Evolutionary conservation across 1,140 invertebrate species (phyloP).

Genomic region (Helicoverpa armigera): DNA sequence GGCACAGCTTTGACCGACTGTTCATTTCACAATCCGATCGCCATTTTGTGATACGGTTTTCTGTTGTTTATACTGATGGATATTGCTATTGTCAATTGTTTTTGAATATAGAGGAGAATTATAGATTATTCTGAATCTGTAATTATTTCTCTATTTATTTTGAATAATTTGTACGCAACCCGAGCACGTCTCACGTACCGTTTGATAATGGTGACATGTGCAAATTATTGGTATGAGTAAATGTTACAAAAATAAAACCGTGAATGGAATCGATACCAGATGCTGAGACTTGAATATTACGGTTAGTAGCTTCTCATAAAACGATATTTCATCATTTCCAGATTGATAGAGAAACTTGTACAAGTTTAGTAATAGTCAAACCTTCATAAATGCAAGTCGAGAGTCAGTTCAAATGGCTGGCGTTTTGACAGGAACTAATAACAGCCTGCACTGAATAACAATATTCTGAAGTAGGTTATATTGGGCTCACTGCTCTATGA

Average conservation of each 20-base stretch:
- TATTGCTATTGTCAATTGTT: no score
- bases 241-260: no score
- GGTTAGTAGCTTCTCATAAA: no score
- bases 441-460: constrained; percentile 8
- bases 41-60: not conserved
- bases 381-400: constrained; percentile 5
- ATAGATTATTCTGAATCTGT: not conserved
- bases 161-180: no score
- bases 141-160: not conserved
- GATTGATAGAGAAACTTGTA: constrained; percentile 1
- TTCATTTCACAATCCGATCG: not conserved
- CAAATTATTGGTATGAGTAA: no score
- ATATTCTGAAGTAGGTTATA: not conserved
- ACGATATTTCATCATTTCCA: not conserved
- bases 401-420: not conserved
- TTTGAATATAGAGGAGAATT: no score
- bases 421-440: constrained; percentile 17
- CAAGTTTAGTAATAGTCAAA: constrained; percentile 6
- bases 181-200: not conserved
- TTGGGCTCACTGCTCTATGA: not conserved
- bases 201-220: not conserved
- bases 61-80: no score
- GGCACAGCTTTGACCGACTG: no score
- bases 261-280: no score
- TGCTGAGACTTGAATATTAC: no score